Evolutionary conservation across 2,888 invertebrate genomes (phyloP).

Genomic region (Athalia cordata): DNA sequence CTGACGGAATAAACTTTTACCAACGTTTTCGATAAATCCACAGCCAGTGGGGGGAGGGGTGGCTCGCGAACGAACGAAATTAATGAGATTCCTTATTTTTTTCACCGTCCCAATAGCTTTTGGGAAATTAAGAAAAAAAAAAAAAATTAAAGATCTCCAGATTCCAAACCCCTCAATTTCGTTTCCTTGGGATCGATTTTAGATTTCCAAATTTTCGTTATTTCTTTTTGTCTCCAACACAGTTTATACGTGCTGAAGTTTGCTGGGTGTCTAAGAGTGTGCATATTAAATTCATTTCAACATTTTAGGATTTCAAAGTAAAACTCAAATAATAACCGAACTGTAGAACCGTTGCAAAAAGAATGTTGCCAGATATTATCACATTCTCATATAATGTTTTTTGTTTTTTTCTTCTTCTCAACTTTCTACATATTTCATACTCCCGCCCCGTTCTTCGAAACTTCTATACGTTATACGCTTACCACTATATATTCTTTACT

Average conservation of each 20-base stretch:
- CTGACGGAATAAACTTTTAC: too few species aligned
- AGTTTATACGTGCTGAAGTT: neutral
- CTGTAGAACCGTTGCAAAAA: too few species aligned
- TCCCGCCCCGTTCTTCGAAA: neutral
- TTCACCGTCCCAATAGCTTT: too few species aligned
- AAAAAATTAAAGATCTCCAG: too few species aligned
- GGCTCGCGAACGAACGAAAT: slow-evolving; percentile 8
- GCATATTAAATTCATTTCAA: slow-evolving; percentile 64
- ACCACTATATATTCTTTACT: neutral
- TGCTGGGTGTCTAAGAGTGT: too few species aligned
- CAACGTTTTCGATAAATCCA: too few species aligned
- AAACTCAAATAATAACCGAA: too few species aligned
- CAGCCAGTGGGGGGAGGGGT: neutral
- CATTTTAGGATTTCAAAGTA: slow-evolving; percentile 1
- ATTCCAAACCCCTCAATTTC: too few species aligned
- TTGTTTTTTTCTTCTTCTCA: neutral
- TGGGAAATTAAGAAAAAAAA: too few species aligned
- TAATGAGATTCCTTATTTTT: slow-evolving; percentile 44
- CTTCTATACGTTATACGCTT: neutral
- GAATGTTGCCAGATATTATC: neutral
- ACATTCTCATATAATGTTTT: slow-evolving; percentile 17
- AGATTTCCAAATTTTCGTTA: too few species aligned
- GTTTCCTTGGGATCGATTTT: too few species aligned
- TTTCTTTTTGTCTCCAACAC: neutral
- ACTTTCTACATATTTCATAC: slow-evolving; percentile 39